A percentile compares a stretch with the other conserved stretches of the same genome.
Evolutionary conservation across 2,888 invertebrate genomes (phyloP).

Genomic region (Gnatocerus cornutus): DNA sequence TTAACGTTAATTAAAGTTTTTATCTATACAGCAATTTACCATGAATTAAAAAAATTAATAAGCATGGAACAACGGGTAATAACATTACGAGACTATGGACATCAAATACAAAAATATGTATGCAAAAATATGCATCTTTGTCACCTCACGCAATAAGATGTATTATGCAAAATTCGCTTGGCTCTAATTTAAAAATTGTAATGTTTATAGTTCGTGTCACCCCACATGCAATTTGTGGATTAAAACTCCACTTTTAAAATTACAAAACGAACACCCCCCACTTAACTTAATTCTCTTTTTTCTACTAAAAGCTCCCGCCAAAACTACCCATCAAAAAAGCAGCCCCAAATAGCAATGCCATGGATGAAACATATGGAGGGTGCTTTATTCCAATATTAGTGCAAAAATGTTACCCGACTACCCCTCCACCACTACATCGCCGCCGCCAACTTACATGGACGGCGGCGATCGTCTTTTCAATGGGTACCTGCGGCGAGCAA

Average conservation of each 20-base stretch:
- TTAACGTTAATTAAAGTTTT: too few species aligned
- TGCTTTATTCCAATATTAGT: conserved; percentile 21
- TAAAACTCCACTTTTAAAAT: conserved; percentile 26
- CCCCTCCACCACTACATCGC: conserved; percentile 64
- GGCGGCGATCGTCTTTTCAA: conserved; percentile 45
- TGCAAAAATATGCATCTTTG: conserved; percentile 21
- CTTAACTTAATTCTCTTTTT: too few species aligned
- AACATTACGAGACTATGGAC: background rate
- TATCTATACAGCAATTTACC: too few species aligned
- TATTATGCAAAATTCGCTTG: conserved; percentile 30
- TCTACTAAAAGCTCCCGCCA: conserved; percentile 6
- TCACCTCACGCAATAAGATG: conserved; percentile 30
- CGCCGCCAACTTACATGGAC: conserved; percentile 32
- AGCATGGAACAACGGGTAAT: background rate
- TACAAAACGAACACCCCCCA: conserved; percentile 19
- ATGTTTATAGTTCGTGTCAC: conserved; percentile 37
- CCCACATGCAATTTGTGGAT: conserved; percentile 33
- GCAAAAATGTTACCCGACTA: conserved; percentile 52
- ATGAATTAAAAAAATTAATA: background rate
- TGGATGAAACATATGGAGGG: conserved; percentile 7
- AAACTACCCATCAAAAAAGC: conserved; percentile 20
- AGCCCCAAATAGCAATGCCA: background rate
- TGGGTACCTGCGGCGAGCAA: conserved; percentile 71
- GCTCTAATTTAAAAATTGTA: conserved; percentile 33
- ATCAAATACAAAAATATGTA: background rate